Evolutionary conservation across 2,888 invertebrate genomes (phyloP), one percentile per base, ranked within the genome.

Genomic region (Terebella lapidaria): DNA sequence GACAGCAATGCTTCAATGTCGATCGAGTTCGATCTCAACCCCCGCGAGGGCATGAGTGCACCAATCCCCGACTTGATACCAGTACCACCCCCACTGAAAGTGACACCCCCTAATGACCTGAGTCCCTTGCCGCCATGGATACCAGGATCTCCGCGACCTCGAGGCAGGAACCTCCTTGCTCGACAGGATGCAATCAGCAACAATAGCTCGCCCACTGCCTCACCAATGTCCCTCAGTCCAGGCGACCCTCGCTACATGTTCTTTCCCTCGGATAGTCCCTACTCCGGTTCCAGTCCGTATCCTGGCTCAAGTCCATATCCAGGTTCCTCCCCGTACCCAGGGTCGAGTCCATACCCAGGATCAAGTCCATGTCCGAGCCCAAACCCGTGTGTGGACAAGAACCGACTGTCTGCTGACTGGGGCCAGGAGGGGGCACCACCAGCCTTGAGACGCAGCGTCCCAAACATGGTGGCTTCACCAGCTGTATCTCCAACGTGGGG

Each of bases 111-210:
- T 35, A n/a, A n/a, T 35, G 42, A 35, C 42, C n/a, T 35, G 10
- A n/a, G 42, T n/a, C 42, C 42, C 42, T 35, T 35, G 10, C 42
- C 42, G n/a, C 42, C 42, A 15, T n/a, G 10, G 10, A 15, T n/a
- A n/a, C 53, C 53, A 4, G 22, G 27, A 25, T 15, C 53, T 15
- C 53, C 27, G 10, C 53, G 27, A 10, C 26, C 53, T 28, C 27
- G 27, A 15, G 26, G 26, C 26, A 5, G 53, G 15, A 53, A 28
- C 26, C 26, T 27, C 10, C 22, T 53, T 18, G 53, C 29, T 15
- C 53, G 53, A 18, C 53, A 53, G 53, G 53, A 53, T 28, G 53
- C 53, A 26, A 5, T 28, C 27, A 53, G 53, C 29, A 53, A 25
- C 26, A 28, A 28, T 28, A 53, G 53, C 53, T 53, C 53, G 27